phyloP scores from a whole-genome alignment of 2,797 vertebrate genomes.

The Sus cebifrons region DNA sequence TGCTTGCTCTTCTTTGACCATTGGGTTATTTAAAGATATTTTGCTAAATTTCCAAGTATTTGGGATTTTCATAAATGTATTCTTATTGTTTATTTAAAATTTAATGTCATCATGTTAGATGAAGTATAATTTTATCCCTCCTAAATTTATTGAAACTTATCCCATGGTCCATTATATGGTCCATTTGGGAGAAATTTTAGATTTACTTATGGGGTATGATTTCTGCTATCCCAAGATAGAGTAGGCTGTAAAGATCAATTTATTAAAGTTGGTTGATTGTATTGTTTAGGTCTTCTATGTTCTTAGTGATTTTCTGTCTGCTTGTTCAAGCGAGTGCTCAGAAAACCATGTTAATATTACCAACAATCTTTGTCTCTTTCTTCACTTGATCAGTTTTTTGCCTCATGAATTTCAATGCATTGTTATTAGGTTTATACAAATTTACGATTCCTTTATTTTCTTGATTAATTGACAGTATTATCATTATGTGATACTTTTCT shows the following conservation, averaged over 20 bases:
- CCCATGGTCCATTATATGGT: background rate
- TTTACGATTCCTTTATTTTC: background rate
- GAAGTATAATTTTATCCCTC: background rate
- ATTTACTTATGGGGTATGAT: background rate
- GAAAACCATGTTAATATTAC: too few relatives aligned
- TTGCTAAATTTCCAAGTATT: background rate
- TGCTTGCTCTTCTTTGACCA: background rate
- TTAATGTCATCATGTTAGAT: background rate
- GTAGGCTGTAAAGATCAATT: too few relatives aligned
- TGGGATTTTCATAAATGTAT: background rate
- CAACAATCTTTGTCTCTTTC: accelerated
- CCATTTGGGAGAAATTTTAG: background rate
- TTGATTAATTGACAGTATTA: background rate
- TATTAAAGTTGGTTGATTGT: too few relatives aligned
- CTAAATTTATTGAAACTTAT: background rate
- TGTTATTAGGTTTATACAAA: background rate
- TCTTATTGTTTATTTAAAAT: background rate
- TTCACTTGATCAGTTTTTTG: background rate
- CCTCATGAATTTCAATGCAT: background rate
- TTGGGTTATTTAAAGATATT: background rate
- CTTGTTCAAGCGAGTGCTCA: background rate
- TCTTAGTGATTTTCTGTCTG: background rate
- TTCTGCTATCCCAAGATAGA: background rate
- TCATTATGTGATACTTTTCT: background rate
- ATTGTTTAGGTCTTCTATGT: accelerated